phyloP scores from a whole-genome alignment of 2,888 invertebrate genomes.

The Zootermopsis nevadensis region DNA sequence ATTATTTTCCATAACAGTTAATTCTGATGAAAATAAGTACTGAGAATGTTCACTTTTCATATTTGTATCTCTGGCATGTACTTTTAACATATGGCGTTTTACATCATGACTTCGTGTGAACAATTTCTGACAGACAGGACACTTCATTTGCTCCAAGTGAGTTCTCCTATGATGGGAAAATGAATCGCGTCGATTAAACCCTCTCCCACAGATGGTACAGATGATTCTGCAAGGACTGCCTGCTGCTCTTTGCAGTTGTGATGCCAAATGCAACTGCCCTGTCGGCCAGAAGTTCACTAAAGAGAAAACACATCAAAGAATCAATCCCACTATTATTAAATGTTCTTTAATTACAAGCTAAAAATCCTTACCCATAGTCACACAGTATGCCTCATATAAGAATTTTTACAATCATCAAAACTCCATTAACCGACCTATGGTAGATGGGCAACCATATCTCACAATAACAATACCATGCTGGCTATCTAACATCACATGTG shows the following conservation, averaged over 20 bases:
- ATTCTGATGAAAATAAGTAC: neutral
- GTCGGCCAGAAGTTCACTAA: neutral
- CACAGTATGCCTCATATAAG: too few relatives aligned
- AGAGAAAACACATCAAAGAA: neutral
- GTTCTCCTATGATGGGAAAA: slow-evolving; percentile 72
- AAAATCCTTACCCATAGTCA: too few relatives aligned
- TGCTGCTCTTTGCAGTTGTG: neutral
- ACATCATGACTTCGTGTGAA: slow-evolving; percentile 64
- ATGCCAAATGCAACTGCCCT: neutral
- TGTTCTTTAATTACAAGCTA: too few relatives aligned
- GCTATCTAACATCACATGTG: too few relatives aligned
- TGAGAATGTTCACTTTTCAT: neutral
- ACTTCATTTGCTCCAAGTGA: slow-evolving; percentile 73
- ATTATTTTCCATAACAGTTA: neutral
- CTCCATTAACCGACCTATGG: too few relatives aligned
- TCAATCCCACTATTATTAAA: neutral
- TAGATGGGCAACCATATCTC: too few relatives aligned
- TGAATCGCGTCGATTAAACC: slow-evolving; percentile 72
- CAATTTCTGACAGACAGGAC: slow-evolving; percentile 71
- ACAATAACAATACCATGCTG: too few relatives aligned
- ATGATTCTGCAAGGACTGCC: neutral
- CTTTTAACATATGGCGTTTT: slow-evolving; percentile 55
- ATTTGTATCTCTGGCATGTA: slow-evolving; percentile 23
- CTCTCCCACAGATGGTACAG: slow-evolving; percentile 72
- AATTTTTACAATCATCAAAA: too few relatives aligned